Base-by-base conservation (phyloP, 2,797 vertebrate species). In the Gymnodraco acuticeps region DNA sequence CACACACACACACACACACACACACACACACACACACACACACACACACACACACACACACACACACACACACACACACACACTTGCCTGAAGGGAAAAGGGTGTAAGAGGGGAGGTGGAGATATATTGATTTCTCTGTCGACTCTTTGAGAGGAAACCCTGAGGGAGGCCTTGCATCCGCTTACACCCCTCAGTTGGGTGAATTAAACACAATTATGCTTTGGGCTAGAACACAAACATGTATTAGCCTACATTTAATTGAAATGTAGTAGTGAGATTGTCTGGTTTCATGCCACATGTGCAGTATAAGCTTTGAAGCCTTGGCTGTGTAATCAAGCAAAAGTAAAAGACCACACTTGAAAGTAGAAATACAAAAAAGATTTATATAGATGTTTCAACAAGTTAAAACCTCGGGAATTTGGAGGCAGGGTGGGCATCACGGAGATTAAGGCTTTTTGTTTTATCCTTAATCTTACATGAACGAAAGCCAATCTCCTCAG, bases 121-220 rank as follows among this genome's bases (percentile, higher is more conserved):
- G 67, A 72, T 51, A 66, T 90, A 92, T 92, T 77, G 89, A 92
- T 91, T 89, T 81, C 73, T 90, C 70, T 75, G 83, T 84, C 54
- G 52, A 74, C 73, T 88, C 71, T 77, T 68, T 78, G 55, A 91
- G 81, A 84, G 78, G 82, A 88, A 88, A 75, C 77, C 90, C 86
- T 59, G 64, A 75, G 89, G 90, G 85, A 83, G 74, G 56, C 55
- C 69, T 80, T 64, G 81, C 78, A 85, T 89, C 87, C 61, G 63
- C 79, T 91, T 72, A 83, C 68, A 77, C 59, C 60, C 62, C 64
- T 78, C 68, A 60, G 76, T 78, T 75, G 70, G 69, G 60, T 83
- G 73, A 90, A 88, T 88, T 82, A 89, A 83, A 74, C 62, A 75
- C 77, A 80, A 77, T 76, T 85, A 75, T 48, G 62, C 85, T 82